Conservation (phyloP, 2,888 invertebrate genomes). For the Cheilosia soror region DNA sequence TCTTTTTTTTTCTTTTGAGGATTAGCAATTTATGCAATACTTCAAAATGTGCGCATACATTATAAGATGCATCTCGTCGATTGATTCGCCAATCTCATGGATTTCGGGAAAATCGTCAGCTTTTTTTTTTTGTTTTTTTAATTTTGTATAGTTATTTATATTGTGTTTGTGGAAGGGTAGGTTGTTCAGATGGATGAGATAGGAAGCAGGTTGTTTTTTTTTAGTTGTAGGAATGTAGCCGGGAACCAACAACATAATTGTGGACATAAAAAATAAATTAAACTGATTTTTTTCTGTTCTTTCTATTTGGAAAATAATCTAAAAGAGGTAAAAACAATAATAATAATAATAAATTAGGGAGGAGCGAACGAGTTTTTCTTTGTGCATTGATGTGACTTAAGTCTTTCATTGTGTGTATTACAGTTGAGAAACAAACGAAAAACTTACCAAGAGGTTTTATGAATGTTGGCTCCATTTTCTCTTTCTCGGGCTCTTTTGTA, state of each 20-base stretch:
- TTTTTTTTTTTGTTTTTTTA: constrained; percentile 29
- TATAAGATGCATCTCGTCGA: constrained; percentile 83
- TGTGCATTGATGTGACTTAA: constrained; percentile 35
- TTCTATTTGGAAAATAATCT: constrained; percentile 74
- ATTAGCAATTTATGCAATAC: constrained; percentile 80
- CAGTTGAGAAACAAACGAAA: not conserved
- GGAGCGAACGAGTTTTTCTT: constrained; percentile 52
- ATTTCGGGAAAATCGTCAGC: constrained; percentile 80
- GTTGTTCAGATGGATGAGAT: constrained; percentile 2
- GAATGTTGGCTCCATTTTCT: constrained; percentile 48
- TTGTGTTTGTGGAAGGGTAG: constrained; percentile 12
- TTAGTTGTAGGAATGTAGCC: constrained; percentile 12
- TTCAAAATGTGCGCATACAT: constrained; percentile 83
- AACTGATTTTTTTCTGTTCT: constrained; percentile 66
- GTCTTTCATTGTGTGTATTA: constrained; percentile 35
- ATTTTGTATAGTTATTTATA: not conserved
- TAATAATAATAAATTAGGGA: constrained; percentile 59
- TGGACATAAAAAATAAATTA: constrained; percentile 58
- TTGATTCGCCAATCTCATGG: constrained; percentile 83
- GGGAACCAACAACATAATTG: constrained; percentile 39
- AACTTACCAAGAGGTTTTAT: constrained; percentile 71
- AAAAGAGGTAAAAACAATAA: constrained; percentile 28
- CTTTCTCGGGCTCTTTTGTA: constrained; percentile 47
- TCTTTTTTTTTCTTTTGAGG: not conserved
- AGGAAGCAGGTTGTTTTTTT: constrained; percentile 1